These are phyloP conservation scores for Psittacara wagleri DNA, from an alignment of 2,113 vertebrate genomes.

Conservation along the genomic window DNA sequence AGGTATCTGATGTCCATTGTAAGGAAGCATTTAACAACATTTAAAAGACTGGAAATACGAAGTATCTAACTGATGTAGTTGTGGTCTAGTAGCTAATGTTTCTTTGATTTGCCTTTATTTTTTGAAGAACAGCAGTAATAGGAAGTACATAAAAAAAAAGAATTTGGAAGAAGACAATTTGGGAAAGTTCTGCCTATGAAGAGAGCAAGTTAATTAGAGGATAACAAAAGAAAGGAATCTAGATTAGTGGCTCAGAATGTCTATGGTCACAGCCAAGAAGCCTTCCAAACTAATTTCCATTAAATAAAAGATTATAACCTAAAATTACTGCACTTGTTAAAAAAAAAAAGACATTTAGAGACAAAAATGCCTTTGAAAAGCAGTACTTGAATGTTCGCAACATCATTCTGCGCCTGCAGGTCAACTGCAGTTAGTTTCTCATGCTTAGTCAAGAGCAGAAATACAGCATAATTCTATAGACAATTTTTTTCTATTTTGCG, in stretches of 20 bases:
- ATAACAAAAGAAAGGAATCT: constrained; percentile 28
- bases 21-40: background rate
- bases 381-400: background rate
- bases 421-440: background rate
- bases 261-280: background rate
- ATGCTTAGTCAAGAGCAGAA: background rate
- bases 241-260: background rate
- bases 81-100: background rate
- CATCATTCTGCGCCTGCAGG: background rate
- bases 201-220: constrained; percentile 10
- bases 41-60: background rate
- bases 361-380: background rate
- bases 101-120: constrained; percentile 9
- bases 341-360: background rate
- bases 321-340: background rate
- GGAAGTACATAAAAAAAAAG: background rate
- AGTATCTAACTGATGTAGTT: background rate
- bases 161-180: background rate
- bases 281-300: background rate
- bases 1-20: background rate
- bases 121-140: background rate
- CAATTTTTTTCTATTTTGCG: background rate
- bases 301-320: background rate
- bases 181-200: background rate
- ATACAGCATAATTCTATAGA: background rate